Base-by-base conservation (phyloP, 2,113 vertebrate genomes). In the Fukomys damarensis region DNA sequence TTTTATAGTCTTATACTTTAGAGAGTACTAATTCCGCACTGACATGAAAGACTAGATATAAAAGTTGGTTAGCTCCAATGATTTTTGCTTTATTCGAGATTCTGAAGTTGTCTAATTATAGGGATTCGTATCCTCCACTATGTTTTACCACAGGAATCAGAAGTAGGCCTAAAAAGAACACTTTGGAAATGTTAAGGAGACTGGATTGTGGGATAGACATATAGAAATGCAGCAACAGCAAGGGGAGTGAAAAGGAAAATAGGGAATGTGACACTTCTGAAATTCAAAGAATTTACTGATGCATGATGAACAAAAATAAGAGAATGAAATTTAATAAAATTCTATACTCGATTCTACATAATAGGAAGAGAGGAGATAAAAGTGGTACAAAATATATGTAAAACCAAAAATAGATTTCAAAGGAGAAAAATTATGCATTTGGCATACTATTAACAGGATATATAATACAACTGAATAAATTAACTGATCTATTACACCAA, bases 401-500 rank as follows among this genome's bases (percentile, higher is more conserved):
- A 83, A 49, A 93, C 77, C 74, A 54, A 72, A 84, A 43, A 80
- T 22, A 83, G 17, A 13, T 87, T 94, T 68, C n/a, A 59, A 94
- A 19, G 43, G 76, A 43, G 52, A 93, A 9, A 93, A 94, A 86
- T 76, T 49, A 65, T 43, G 79, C 16, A 77, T 43, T 87, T 96
- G 74, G 76, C 43, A 74, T 58, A 89, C 52, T 38, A 86, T 86
- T 72, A 96, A 65, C 59, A 66, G 41, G 93, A 94, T 89, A 16
- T 61, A 79, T 52, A 93, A 85, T 79, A 86, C 14, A 87, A 46
- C 9, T 88, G 28, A 96, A 89, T 68, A 90, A 46, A 85, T 88
- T 96, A 88, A 58, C 32, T 70, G 91, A 93, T 95, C 66, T 74
- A 89, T 28, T 74, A 65, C 24, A 84, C 46, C 84, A 97, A 92